A percentile compares a stretch with the other conserved stretches of the same genome.
These are phyloP conservation scores for Nemopilema nomurai DNA, from an alignment of 30 jellyfish, hydroid and myxozoan species.

Conservation along the genomic window DNA sequence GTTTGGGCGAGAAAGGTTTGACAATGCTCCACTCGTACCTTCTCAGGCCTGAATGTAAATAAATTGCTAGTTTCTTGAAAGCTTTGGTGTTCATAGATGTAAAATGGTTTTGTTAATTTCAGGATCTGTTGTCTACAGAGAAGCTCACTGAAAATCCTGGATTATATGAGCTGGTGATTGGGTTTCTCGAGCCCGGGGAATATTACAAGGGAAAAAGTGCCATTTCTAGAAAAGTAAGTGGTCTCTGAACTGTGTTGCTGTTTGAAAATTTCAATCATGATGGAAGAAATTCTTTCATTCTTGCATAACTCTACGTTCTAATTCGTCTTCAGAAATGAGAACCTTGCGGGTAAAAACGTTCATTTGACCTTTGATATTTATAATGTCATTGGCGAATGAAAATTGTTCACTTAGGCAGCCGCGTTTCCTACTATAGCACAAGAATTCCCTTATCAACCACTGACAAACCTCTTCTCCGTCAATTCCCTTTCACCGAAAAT, in stretches of 20 bases:
- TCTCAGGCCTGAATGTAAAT: background rate
- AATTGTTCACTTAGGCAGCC: no score
- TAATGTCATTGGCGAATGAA: no score
- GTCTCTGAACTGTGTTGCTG: background rate
- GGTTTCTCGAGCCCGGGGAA: slow-evolving; percentile 95
- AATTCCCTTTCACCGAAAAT: background rate
- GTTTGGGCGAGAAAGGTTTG: no score
- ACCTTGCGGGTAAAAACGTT: no score
- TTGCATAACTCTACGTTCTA: no score
- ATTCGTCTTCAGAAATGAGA: no score
- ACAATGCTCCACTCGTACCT: no score
- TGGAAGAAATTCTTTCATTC: background rate
- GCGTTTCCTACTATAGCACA: no score
- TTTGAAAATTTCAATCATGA: background rate
- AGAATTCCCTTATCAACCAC: background rate
- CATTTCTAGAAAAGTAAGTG: slow-evolving; percentile 80
- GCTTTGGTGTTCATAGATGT: background rate
- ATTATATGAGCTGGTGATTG: slow-evolving; percentile 83
- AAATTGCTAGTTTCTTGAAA: background rate
- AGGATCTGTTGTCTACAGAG: slow-evolving; percentile 71
- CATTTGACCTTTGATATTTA: no score
- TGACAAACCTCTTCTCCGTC: background rate
- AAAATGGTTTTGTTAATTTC: background rate
- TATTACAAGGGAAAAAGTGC: slow-evolving; percentile 87
- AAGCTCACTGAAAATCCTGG: slow-evolving; percentile 76